Conservation (phyloP, 2,888 invertebrate genomes). For the Apoderus coryli region DNA sequence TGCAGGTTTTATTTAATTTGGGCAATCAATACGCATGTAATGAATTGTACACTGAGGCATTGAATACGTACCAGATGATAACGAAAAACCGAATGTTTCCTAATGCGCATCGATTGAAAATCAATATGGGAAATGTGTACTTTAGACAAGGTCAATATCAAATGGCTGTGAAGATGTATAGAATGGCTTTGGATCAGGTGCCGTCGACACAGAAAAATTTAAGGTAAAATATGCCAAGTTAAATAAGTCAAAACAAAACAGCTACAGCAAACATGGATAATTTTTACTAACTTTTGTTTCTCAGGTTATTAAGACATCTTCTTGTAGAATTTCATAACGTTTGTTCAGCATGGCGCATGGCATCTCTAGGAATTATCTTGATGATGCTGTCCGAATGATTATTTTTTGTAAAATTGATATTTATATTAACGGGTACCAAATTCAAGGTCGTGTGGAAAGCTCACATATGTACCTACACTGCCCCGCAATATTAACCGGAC, state of each 20-base stretch:
- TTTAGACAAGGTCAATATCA: slow-evolving; percentile 86
- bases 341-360: no score
- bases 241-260: not conserved
- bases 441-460: no score
- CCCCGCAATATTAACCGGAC: no score
- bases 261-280: not conserved
- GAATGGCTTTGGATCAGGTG: slow-evolving; percentile 96
- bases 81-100: slow-evolving; percentile 88
- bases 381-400: no score
- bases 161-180: slow-evolving; percentile 92
- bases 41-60: slow-evolving; percentile 89
- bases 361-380: no score
- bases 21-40: slow-evolving; percentile 90
- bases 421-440: no score
- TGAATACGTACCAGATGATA: slow-evolving; percentile 90
- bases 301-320: slow-evolving; percentile 3
- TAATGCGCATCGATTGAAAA: slow-evolving; percentile 83
- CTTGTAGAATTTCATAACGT: not conserved
- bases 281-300: not conserved
- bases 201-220: slow-evolving; percentile 87
- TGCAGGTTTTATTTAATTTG: slow-evolving; percentile 84
- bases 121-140: slow-evolving; percentile 98
- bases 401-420: no score
- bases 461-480: no score
- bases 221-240: slow-evolving; percentile 52